phyloP scores from a whole-genome alignment of 2,797 vertebrate genomes.

The Acrossocheilus wenchowensis region DNA sequence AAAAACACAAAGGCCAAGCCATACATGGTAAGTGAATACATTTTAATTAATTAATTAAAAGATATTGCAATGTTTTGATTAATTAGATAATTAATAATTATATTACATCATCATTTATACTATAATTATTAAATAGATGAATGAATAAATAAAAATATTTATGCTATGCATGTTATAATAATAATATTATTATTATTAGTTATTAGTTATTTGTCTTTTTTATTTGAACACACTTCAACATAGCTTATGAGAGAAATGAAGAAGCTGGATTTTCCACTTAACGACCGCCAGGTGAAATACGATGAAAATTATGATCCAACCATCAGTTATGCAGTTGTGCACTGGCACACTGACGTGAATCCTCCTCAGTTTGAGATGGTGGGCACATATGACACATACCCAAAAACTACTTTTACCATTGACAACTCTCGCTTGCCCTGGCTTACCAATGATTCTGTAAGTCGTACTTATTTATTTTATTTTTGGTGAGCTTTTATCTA shows the following conservation, averaged over 20 bases:
- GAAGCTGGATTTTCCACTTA: slow-evolving; percentile 82
- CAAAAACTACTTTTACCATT: slow-evolving; percentile 64
- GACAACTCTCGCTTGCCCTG: slow-evolving; percentile 74
- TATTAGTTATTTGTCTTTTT: background rate
- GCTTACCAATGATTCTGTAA: slow-evolving; percentile 69
- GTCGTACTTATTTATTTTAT: background rate
- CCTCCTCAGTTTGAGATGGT: slow-evolving; percentile 66
- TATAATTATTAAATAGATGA: background rate
- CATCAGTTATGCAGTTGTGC: slow-evolving; percentile 75
- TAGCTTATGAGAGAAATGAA: slow-evolving; percentile 83
- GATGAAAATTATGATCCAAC: slow-evolving; percentile 74
- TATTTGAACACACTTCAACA: background rate
- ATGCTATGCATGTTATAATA: background rate
- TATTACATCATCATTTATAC: background rate
- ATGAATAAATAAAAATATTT: background rate
- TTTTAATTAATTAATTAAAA: background rate
- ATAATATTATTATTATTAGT: too few species aligned
- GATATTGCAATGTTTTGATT: background rate
- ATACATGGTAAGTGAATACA: slow-evolving; percentile 79
- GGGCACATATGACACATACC: slow-evolving; percentile 70
- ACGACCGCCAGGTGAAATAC: slow-evolving; percentile 75
- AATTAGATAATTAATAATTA: background rate
- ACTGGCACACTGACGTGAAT: slow-evolving; percentile 75
- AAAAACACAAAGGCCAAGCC: slow-evolving; percentile 71
- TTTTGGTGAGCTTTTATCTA: background rate